Evolutionary conservation across 2,113 vertebrate species (phyloP), one percentile per base, ranked within the genome.

Genomic region (Pycnonotus jocosus): DNA sequence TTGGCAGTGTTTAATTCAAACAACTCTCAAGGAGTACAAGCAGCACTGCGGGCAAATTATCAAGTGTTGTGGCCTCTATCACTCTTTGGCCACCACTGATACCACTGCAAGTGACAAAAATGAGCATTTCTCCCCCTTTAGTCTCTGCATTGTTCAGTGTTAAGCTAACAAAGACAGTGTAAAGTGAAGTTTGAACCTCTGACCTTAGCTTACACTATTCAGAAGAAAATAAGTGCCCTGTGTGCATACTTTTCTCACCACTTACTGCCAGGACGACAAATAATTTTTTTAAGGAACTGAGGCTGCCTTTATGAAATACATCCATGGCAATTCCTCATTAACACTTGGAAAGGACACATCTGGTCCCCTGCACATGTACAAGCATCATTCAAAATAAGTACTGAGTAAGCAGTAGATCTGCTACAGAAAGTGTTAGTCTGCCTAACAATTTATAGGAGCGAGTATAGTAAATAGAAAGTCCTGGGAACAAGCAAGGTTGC

Each of bases 1-100:
- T 97, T 97, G 98, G 93, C 90, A 97, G 86, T 97, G 97, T 98
- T 98, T 98, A 98, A 97, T 98, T 98, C 97, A 98, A 98, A 98
- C 94, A 97, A 97, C 97, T 98, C 96, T 97, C 97, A 96, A 94
- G 93, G 95, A 97, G 92, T 95, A 96, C 91, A 97, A 93, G 95
- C 97, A 97, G 96, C 94, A 96, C 93, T 92, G 91, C 87, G 89
- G 97, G 98, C 97, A 98, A 98, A 98, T 98, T 98, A 98, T 98
- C 97, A 98, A 97, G 96, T 96, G 93, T 91, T 95, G 95, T 97
- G 95, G 92, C 84, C 81, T 93, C 68, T 93, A 74, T 93, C 92
- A 61, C 40, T 93, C 83, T 92, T 96, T 96, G 96, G 95, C 93
- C 76, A 96, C 73, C 57, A 89, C 72, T 91, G 90, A 97, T 92